Base-by-base conservation (phyloP, 2,797 vertebrate species). In the Dromococcyx pavoninus region DNA sequence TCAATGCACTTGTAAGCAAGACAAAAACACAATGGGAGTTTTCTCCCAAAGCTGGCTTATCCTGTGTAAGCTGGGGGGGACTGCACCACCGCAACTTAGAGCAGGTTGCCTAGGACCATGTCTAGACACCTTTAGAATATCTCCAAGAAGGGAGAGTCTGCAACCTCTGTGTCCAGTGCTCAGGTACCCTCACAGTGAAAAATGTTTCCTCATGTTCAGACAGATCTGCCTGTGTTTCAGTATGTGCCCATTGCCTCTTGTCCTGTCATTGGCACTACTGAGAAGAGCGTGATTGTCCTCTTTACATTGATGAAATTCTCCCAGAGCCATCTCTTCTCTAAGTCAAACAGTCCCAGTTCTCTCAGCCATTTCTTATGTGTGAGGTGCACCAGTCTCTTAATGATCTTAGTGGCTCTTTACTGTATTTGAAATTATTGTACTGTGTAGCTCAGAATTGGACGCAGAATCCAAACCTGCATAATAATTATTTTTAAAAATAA, bases 191-290 rank as follows among this genome's bases (percentile, higher is more conserved):
- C 22, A 69, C 22, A 62, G 33, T 65, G 32, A 37, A 32, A 73
- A 72, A 27, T 25, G 19, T 23, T 69, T 73, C 22, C 35, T 84
- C n/a, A 21, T 56, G 25, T 71, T 79, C 35, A 56, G 15, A 35
- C 0, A 5, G 27, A 61, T 14, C 13, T 5, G 60, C 4, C 15
- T 6, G n/a, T 51, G n/a, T n/a, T n/a, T n/a, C n/a, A n/a, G n/a
- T n/a, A n/a, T n/a, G n/a, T 62, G 35, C 41, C 28, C 14, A 1
- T 30, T 71, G 54, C 21, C 21, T 51, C 24, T 78, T 12, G 10
- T 57, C n/a, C 24, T 56, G 12, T 44, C 17, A 22, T 21, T 46
- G 44, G 17, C 37, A 39, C 24, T 9, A 9, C 32, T 66, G 27
- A 61, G 27, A 11, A 72, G 53, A 43, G 3, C 6, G 17, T 39